Evolutionary conservation across 2,888 invertebrate species (phyloP).

Genomic region (Scaeva pyrastri): DNA sequence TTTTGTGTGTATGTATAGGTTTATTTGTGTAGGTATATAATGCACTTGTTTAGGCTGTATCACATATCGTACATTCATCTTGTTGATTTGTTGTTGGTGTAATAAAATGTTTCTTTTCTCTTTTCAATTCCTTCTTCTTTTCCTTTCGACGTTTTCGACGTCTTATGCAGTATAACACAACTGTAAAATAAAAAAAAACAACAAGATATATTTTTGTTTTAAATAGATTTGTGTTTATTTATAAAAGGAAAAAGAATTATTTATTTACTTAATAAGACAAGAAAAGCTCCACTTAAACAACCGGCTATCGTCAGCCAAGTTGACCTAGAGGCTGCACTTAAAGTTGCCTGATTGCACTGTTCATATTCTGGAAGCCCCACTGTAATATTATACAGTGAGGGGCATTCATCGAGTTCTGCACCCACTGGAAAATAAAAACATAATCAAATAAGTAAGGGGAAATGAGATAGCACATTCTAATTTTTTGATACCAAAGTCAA

Average conservation of each 20-base stretch:
- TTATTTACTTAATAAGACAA: constrained; percentile 79
- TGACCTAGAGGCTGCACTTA: constrained; percentile 79
- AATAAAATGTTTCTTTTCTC: constrained; percentile 67
- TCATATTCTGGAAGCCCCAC: constrained; percentile 79
- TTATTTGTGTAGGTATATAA: not conserved
- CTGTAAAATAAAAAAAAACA: constrained; percentile 72
- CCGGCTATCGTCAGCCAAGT: constrained; percentile 80
- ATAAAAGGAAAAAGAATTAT: constrained; percentile 16
- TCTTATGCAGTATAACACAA: constrained; percentile 79
- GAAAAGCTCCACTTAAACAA: constrained; percentile 78
- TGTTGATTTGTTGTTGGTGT: constrained; percentile 54
- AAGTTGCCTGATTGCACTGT: constrained; percentile 77
- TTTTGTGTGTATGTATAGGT: not conserved
- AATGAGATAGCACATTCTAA: too few relatives aligned
- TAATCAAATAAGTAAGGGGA: not conserved
- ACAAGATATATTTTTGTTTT: not conserved
- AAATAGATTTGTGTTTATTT: not conserved
- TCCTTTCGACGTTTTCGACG: constrained; percentile 79
- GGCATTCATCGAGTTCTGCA: constrained; percentile 79
- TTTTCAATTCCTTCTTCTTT: constrained; percentile 48
- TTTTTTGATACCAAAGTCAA: too few relatives aligned
- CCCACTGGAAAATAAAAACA: constrained; percentile 77
- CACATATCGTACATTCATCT: constrained; percentile 61
- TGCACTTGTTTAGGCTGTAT: constrained; percentile 58
- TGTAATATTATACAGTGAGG: constrained; percentile 81